Percentiles rank a stretch among this genome's conserved stretches.
Conservation (phyloP, 1,140 invertebrate genomes). For the Nylanderia fulva region DNA sequence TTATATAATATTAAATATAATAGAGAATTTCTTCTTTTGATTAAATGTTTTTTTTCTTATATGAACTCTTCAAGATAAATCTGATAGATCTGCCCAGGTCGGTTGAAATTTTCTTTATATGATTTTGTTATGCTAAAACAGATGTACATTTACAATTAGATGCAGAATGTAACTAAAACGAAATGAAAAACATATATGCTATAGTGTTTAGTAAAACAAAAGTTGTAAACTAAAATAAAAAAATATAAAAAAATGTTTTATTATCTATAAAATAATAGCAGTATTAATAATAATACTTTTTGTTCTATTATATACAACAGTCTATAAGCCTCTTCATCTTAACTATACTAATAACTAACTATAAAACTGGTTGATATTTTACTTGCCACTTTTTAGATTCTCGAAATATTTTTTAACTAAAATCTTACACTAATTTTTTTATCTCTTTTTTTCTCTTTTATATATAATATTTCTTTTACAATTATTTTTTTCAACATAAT, state of each 20-base stretch:
- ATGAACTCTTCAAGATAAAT: constrained; percentile 8
- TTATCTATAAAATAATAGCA: constrained; percentile 67
- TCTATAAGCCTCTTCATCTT: constrained; percentile 79
- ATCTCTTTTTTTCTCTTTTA: not conserved
- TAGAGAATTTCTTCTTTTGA: constrained; percentile 13
- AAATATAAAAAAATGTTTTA: constrained; percentile 6
- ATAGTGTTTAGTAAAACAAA: constrained; percentile 13
- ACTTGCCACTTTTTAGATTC: constrained; percentile 20
- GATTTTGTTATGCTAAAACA: not conserved
- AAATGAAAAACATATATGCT: not conserved
- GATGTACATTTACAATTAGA: not conserved
- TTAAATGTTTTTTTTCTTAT: constrained; percentile 1
- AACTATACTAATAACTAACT: constrained; percentile 65
- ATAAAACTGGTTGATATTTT: constrained; percentile 39
- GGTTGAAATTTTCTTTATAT: not conserved
- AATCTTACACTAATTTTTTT: constrained; percentile 39
- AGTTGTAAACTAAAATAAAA: constrained; percentile 20
- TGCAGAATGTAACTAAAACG: not conserved
- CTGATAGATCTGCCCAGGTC: not conserved
- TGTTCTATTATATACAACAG: constrained; percentile 78
- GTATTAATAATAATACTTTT: constrained; percentile 75
- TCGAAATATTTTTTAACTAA: constrained; percentile 33
- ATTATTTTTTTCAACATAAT: constrained; percentile 25
- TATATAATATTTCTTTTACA: constrained; percentile 1
- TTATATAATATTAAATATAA: not conserved